Base-by-base conservation (phyloP, 2,888 invertebrate species). In the Catocala fraxini region DNA sequence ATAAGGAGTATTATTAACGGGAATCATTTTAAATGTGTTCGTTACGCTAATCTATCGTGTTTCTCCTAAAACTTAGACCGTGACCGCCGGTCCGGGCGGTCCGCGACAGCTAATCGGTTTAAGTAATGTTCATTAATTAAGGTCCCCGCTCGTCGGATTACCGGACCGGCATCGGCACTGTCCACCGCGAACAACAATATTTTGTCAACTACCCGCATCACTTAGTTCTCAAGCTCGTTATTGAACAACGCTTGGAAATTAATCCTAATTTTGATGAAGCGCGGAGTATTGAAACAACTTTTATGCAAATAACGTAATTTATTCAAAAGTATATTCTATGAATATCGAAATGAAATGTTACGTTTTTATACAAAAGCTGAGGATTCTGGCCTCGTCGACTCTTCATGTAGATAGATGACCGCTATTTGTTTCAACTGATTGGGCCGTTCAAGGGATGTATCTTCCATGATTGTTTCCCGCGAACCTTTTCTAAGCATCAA, bases 381-480 rank as follows among this genome's bases (percentile, higher is more conserved):
- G 54, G 62, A 71, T 68, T 68, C 62, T 56, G 57, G 60, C 63
- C 70, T 70, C 75, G 73, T 79, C 81, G 76, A 47, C 69, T 75
- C 75, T 71, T 75, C 73, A 70, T 72, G 66, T 72, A 81, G 87
- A 88, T 74, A 79, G 81, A 93, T 92, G 75, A 73, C 59, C 56
- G 68, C 83, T 79, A 93, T 94, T 93, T 93, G 91, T 93, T 90
- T 82, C 82, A 77, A 72, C 85, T 90, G 94, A 94, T 94, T 94
- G 93, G 90, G 74, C 87, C 83, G 83, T 85, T 86, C 82, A 77
- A 79, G 85, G 86, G 88, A 86, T 90, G 86, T 84, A 84, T 85
- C 88, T 84, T 72, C 80, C 84, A 79, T 91, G 93, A 94, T 94
- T 93, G 92, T 94, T 93, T 92, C 83, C 83, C 82, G 80, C 84